phyloP scores from a whole-genome alignment of 2,797 vertebrate species.

The Eidolon dupreanum region DNA sequence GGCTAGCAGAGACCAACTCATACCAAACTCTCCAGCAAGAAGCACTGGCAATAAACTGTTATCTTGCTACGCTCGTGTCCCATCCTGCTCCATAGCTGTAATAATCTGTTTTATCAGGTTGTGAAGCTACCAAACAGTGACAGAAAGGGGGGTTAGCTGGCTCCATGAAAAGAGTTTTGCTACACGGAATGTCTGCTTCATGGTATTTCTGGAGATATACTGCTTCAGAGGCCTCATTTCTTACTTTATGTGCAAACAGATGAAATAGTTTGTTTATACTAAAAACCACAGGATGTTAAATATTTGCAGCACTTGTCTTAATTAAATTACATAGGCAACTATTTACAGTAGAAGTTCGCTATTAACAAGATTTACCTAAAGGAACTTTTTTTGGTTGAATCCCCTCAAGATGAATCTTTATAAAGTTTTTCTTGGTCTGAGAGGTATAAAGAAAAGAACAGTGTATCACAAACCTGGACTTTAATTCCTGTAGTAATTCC shows the following conservation, averaged over 20 bases:
- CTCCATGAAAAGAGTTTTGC: not conserved
- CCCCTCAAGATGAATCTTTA: not conserved
- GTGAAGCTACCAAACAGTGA: not conserved
- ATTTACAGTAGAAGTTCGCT: slow-evolving; percentile 25
- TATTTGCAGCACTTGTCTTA: slow-evolving; percentile 59
- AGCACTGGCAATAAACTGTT: fast-evolving
- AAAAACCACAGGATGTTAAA: slow-evolving; percentile 52
- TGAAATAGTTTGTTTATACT: not conserved
- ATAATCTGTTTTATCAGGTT: not conserved
- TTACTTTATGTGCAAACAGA: not conserved
- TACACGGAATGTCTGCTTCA: not conserved
- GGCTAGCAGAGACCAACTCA: not conserved
- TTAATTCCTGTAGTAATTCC: not conserved
- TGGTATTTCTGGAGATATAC: not conserved
- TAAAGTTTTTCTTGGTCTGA: not conserved
- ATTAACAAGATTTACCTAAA: not conserved
- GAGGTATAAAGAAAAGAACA: not conserved
- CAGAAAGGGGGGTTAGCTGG: not conserved
- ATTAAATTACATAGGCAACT: slow-evolving; percentile 55
- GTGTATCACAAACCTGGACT: not conserved
- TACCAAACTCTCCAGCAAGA: not conserved
- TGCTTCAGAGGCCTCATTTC: not conserved
- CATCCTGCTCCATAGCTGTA: not conserved
- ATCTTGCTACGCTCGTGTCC: fast-evolving
- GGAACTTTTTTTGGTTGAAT: not conserved